Conservation (phyloP, 2,888 invertebrate genomes). For the Amphimallon solstitiale region DNA sequence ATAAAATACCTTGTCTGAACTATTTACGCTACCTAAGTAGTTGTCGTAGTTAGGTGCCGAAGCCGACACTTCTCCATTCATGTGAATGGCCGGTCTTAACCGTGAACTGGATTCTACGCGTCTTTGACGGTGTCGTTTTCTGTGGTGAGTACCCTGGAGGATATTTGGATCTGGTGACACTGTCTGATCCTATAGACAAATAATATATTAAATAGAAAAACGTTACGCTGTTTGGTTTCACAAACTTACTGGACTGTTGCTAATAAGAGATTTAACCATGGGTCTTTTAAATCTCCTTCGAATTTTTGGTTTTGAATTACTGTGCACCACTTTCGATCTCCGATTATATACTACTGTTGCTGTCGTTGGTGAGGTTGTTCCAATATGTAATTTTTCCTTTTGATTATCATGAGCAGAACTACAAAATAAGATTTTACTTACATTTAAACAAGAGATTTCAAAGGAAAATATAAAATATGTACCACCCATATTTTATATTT, state of each 20-base stretch:
- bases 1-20: conserved; percentile 14
- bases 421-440: background rate
- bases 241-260: conserved; percentile 41
- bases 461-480: too few relatives aligned
- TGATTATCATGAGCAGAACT: background rate
- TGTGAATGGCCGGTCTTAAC: conserved; percentile 70
- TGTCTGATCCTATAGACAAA: conserved; percentile 36
- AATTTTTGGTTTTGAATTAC: conserved; percentile 52
- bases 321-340: conserved; percentile 55
- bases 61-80: conserved; percentile 72
- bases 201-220: background rate
- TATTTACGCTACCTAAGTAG: conserved; percentile 10
- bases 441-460: background rate
- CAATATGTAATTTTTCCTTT: background rate
- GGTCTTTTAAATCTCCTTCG: conserved; percentile 48
- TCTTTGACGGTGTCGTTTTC: conserved; percentile 46
- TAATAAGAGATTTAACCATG: conserved; percentile 40
- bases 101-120: conserved; percentile 49
- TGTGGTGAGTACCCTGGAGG: conserved; percentile 36
- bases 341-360: conserved; percentile 46
- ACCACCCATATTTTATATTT: too few relatives aligned
- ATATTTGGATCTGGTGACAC: conserved; percentile 35
- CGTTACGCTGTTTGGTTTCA: background rate
- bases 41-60: conserved; percentile 56
- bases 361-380: conserved; percentile 19